Evolutionary conservation across 1,140 invertebrate species (phyloP).

Genomic region (Zaprionus gabonicus): DNA sequence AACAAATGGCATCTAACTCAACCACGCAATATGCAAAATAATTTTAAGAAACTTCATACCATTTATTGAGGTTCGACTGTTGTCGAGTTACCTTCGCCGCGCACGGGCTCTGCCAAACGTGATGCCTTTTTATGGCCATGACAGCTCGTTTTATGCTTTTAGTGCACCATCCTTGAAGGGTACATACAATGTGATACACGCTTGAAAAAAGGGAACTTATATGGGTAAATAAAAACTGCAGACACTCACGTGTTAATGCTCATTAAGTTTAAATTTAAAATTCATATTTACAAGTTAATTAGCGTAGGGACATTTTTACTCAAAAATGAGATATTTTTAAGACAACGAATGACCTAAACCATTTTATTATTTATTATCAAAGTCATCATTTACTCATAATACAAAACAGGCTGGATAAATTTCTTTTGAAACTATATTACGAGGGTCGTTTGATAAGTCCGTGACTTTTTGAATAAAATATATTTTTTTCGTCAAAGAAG

Average conservation of each 20-base stretch:
- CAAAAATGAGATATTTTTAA: no score
- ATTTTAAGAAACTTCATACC: conserved; percentile 17
- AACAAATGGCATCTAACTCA: background rate
- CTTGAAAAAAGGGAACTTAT: background rate
- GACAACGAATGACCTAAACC: no score
- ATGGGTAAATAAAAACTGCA: background rate
- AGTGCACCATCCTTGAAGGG: conserved; percentile 21
- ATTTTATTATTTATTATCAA: no score
- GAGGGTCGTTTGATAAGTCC: no score
- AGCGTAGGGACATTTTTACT: background rate
- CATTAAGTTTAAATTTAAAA: background rate
- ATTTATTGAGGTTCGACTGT: conserved; percentile 31
- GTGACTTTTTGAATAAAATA: no score
- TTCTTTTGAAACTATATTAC: no score
- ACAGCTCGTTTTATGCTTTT: conserved; percentile 21
- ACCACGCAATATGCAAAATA: conserved; percentile 24
- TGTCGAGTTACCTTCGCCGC: conserved; percentile 5
- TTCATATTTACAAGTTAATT: background rate
- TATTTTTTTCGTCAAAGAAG: no score
- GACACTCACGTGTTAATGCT: background rate
- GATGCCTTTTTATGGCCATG: conserved; percentile 29
- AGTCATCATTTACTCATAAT: no score
- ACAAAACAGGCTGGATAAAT: no score
- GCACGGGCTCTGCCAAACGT: conserved; percentile 7
- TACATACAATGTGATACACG: no score